These are phyloP conservation scores for Poeciliopsis gracilis DNA, from an alignment of 2,797 vertebrate genomes.

Conservation along the genomic window DNA sequence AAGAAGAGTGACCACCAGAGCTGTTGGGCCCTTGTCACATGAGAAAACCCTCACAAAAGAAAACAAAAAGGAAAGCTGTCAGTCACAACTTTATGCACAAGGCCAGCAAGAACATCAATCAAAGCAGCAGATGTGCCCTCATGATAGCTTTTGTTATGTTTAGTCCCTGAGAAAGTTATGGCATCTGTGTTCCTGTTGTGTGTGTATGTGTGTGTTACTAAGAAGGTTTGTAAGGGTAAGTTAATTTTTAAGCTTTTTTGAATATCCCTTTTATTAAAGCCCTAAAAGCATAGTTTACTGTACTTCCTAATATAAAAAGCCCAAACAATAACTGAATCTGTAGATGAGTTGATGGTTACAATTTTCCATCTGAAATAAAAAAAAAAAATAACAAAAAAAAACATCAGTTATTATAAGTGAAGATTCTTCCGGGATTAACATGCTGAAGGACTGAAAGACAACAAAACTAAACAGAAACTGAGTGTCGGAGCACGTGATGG, in stretches of 20 bases:
- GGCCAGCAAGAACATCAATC: not conserved
- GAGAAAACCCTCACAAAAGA: not conserved
- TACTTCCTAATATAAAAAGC: not conserved
- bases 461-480: not conserved
- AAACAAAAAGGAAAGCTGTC: not conserved
- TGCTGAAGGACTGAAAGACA: not conserved
- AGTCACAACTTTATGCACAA: not conserved
- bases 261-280: not conserved
- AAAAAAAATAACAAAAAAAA: not conserved
- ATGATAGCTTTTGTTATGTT: not conserved
- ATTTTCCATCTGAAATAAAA: not conserved
- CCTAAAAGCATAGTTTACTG: not conserved
- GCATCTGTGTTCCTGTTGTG: not conserved
- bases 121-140: not conserved
- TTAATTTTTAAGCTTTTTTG: not conserved
- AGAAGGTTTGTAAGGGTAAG: too few relatives aligned
- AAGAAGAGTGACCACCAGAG: not conserved
- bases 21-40: not conserved
- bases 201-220: not conserved
- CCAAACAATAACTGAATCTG: not conserved
- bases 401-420: not conserved
- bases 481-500: not conserved
- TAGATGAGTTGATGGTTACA: not conserved
- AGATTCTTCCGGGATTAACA: not conserved
- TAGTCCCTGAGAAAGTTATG: not conserved